Percentiles rank a stretch among this genome's conserved stretches.
phyloP scores from a whole-genome alignment of 2,888 invertebrate species.

The Falcaria lacertinaria region DNA sequence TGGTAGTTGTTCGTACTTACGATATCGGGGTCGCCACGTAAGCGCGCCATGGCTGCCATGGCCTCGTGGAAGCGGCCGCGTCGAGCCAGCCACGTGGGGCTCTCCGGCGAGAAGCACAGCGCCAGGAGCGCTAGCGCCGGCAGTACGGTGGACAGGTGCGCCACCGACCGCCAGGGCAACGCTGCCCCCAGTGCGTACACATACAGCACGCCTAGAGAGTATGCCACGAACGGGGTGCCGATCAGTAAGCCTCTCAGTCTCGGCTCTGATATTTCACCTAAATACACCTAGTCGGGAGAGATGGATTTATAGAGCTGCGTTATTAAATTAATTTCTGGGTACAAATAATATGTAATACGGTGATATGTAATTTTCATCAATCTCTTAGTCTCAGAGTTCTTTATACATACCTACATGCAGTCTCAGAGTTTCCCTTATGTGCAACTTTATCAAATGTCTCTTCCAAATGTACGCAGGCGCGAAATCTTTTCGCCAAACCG shows the following conservation, averaged over 20 bases:
- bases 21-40: slow-evolving; percentile 79
- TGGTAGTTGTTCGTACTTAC: slow-evolving; percentile 63
- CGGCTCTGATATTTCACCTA: slow-evolving; percentile 88
- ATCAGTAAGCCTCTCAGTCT: slow-evolving; percentile 83
- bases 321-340: neutral
- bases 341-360: too few species aligned
- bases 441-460: too few species aligned
- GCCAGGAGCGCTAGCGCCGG: slow-evolving; percentile 81
- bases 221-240: slow-evolving; percentile 86
- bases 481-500: too few species aligned
- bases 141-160: slow-evolving; percentile 81
- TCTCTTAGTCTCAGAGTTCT: too few species aligned
- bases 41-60: slow-evolving; percentile 79
- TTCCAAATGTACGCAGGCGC: too few species aligned
- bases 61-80: slow-evolving; percentile 78
- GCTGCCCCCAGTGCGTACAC: slow-evolving; percentile 85
- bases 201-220: slow-evolving; percentile 86
- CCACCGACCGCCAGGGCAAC: slow-evolving; percentile 85
- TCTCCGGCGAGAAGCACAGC: slow-evolving; percentile 85
- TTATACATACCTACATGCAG: too few species aligned
- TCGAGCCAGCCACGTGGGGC: slow-evolving; percentile 86
- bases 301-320: neutral
- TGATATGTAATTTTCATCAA: too few species aligned
- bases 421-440: too few species aligned
- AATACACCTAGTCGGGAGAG: slow-evolving; percentile 80